A percentile compares a stretch with the other conserved stretches of the same genome.
Evolutionary conservation across 2,797 vertebrate genomes (phyloP).

Genomic region (Fundulus diaphanus): DNA sequence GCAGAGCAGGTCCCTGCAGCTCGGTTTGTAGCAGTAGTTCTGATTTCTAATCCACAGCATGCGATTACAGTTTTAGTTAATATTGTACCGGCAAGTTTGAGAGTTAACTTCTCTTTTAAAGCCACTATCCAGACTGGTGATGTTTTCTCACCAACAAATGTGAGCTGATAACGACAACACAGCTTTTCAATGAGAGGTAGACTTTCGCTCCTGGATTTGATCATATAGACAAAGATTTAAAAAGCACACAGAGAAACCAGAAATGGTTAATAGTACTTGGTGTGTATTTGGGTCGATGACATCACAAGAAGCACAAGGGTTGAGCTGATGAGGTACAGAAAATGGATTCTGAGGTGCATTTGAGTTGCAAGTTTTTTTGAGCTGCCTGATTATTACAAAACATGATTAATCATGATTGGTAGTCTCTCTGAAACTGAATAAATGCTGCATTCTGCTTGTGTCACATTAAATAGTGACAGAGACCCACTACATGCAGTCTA

Average conservation of each 20-base stretch:
- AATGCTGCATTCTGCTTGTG: too few relatives aligned
- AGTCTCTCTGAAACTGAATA: neutral
- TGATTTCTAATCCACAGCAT: neutral
- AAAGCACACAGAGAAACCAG: neutral
- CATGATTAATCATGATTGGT: too few relatives aligned
- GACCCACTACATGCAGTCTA: neutral
- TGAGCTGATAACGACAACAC: neutral
- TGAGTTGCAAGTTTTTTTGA: too few relatives aligned
- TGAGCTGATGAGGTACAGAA: too few relatives aligned
- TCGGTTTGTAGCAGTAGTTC: neutral
- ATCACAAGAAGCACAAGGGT: neutral
- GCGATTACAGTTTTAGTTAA: neutral
- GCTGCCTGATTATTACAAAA: too few relatives aligned
- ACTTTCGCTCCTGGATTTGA: too few relatives aligned
- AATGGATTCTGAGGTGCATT: too few relatives aligned
- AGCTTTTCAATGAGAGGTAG: neutral
- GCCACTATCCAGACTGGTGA: neutral
- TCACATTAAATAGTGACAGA: neutral
- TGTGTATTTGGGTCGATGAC: neutral
- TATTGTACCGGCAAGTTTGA: neutral
- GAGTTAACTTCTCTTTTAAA: neutral
- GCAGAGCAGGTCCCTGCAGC: constrained; percentile 11
- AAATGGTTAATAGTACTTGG: neutral
- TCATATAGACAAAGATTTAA: neutral
- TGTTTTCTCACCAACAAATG: neutral